These are phyloP conservation scores for Psittacula echo DNA, from an alignment of 2,797 vertebrate species.

Conservation along the genomic window DNA sequence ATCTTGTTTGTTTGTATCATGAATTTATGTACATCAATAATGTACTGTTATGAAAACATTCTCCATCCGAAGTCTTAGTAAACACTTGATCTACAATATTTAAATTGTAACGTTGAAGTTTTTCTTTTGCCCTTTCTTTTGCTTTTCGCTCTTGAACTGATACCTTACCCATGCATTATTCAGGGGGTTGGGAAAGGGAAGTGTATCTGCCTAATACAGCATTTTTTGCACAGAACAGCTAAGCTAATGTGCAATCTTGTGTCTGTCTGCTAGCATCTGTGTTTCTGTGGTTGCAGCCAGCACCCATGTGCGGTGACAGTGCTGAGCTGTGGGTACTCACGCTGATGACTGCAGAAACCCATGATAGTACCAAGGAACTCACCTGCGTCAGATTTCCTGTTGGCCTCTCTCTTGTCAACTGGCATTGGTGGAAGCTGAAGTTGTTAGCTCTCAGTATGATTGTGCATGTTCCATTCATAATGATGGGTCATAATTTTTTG, in stretches of 20 bases:
- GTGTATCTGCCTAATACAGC: neutral
- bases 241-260: neutral
- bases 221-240: neutral
- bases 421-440: neutral
- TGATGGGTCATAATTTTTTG: neutral
- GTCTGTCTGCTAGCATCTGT: neutral
- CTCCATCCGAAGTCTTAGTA: neutral
- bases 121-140: neutral
- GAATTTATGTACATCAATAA: conserved; percentile 9
- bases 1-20: neutral
- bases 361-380: rapidly evolving
- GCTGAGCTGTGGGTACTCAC: neutral
- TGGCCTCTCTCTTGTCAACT: neutral
- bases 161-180: neutral
- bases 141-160: neutral
- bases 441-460: neutral
- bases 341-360: neutral
- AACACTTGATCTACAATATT: neutral
- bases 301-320: rapidly evolving
- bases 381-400: neutral
- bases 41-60: neutral
- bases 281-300: neutral
- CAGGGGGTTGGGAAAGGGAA: neutral
- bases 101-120: neutral
- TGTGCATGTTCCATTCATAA: neutral